A percentile compares a stretch with the other conserved stretches of the same genome.
Evolutionary conservation across 2,113 vertebrate species (phyloP).

Genomic region (Nyctibius bracteatus): DNA sequence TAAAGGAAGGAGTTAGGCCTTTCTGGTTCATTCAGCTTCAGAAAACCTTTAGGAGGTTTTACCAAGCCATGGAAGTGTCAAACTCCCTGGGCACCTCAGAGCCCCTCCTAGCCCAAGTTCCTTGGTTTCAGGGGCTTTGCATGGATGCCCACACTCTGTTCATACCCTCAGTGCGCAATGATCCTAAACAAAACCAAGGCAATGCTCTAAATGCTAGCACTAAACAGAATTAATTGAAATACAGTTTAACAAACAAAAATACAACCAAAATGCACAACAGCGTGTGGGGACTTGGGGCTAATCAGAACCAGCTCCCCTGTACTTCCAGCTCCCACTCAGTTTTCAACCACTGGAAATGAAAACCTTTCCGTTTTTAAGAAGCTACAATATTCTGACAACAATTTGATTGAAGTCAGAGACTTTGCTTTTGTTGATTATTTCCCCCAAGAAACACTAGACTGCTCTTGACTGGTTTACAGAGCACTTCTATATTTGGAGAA

Average conservation of each 20-base stretch:
- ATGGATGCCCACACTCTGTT: background rate
- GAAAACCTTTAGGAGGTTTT: background rate
- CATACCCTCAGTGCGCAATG: rapidly evolving
- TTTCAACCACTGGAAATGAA: constrained; percentile 39
- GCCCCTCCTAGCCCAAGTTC: background rate
- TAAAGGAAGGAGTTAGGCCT: background rate
- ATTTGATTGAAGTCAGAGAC: background rate
- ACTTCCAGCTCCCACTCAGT: constrained; percentile 33
- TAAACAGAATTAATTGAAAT: background rate
- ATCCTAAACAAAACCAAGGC: background rate
- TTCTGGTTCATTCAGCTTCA: background rate
- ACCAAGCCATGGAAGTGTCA: background rate
- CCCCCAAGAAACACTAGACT: background rate
- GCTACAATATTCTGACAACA: background rate
- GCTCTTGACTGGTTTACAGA: background rate
- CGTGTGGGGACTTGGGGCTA: constrained; percentile 2
- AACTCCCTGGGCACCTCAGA: background rate
- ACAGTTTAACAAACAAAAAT: constrained; percentile 22
- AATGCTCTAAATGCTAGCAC: background rate
- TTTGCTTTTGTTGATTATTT: background rate
- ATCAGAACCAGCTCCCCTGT: constrained; percentile 41
- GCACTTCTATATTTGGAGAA: background rate
- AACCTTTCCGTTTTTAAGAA: background rate
- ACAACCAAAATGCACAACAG: background rate
- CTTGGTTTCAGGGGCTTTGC: background rate